Base-by-base conservation (phyloP, 2,113 vertebrate species). In the Pterophyllum scalare region DNA sequence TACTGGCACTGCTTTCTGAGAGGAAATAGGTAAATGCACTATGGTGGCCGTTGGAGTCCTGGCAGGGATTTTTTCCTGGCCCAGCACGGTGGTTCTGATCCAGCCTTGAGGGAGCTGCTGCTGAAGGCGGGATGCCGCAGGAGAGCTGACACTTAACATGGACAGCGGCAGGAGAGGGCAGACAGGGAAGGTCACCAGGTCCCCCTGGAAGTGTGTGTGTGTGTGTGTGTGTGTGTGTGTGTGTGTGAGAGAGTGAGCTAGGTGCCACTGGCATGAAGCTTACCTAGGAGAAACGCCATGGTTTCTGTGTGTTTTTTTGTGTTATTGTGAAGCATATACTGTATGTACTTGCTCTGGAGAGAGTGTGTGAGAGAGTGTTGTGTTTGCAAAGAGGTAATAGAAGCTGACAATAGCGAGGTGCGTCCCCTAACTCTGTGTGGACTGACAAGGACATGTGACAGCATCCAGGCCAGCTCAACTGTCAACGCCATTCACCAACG, bases 361-460 rank as follows among this genome's bases (percentile, higher is more conserved):
- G 40, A 40, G 64, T 4, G 64, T 38, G 46, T 72, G 26, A 20
- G 65, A 72, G 17, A 52, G 46, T 52, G 65, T 49, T 31, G 81
- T 62, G 78, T 72, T 80, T 86, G 54, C 56, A 84, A 77, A 80
- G 88, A 88, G 79, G 86, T 92, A 90, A 94, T 92, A 91, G 86
- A 92, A 93, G 84, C 85, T 94, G 94, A 94, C 94, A 94, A 92
- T 89, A 77, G 90, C 31, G 91, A 94, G 91, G 92, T 93, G 87
- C 82, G 85, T 92, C 88, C 83, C 81, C 82, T 60, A 76, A 90
- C 91, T 91, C 78, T 46, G 87, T 92, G 52, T 77, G 92, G 88
- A 89, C 91, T 91, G 94, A 93, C 93, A 93, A 92, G 93, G 93
- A 93, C 93, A 93, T 92, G 91, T 91, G 92, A 95, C 93, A 91